Percentiles rank a stretch among this genome's conserved stretches.
phyloP scores from a whole-genome alignment of 2,888 invertebrate species.

The Entomobrya multifasciata region DNA sequence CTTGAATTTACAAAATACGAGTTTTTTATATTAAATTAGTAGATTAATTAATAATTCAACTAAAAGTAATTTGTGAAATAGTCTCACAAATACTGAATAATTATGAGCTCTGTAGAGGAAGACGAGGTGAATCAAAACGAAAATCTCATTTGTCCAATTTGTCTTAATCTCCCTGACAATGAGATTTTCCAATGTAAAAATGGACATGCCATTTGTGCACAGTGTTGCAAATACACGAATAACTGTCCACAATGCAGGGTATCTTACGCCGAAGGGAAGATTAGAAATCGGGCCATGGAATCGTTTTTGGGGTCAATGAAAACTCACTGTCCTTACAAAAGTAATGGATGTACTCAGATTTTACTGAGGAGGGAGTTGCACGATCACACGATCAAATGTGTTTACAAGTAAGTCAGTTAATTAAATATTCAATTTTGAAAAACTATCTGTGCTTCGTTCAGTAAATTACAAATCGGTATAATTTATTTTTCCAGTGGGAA shows the following conservation, averaged over 20 bases:
- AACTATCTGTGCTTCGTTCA: too few species aligned
- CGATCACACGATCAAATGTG: not conserved
- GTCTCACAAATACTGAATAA: too few species aligned
- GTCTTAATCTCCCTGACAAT: not conserved
- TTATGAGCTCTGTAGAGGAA: too few species aligned
- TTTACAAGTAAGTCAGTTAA: not conserved
- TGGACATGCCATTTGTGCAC: not conserved
- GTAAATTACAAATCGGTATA: too few species aligned
- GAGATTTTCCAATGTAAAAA: not conserved
- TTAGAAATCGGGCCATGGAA: not conserved
- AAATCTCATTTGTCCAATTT: not conserved
- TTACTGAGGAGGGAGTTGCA: not conserved
- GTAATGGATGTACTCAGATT: not conserved
- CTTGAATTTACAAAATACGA: too few species aligned
- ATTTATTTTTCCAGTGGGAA: too few species aligned
- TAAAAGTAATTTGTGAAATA: too few species aligned
- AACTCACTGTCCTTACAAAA: not conserved
- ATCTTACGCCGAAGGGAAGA: not conserved
- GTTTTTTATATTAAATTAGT: too few species aligned
- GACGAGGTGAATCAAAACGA: too few species aligned
- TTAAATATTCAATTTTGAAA: too few species aligned
- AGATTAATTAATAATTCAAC: too few species aligned
- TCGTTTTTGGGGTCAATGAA: not conserved
- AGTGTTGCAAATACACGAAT: not conserved
- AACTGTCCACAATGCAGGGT: not conserved